These are phyloP conservation scores for Vireo griseus DNA, from an alignment of 2,797 vertebrate species.

Conservation along the genomic window DNA sequence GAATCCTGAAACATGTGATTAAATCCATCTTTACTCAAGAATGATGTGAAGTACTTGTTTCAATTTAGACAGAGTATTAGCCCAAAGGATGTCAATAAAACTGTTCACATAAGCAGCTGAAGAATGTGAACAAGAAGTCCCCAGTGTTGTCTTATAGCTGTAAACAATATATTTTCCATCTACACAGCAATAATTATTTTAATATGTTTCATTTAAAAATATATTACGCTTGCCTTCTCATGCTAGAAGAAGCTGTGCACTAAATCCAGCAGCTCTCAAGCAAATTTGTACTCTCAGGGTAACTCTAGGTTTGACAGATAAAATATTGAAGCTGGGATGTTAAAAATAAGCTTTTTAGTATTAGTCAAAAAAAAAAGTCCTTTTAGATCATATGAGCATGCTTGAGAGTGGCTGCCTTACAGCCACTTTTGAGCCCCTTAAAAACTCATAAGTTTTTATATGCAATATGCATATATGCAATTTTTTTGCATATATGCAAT, in stretches of 20 bases:
- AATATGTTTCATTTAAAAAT: not conserved
- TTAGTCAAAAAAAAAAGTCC: not conserved
- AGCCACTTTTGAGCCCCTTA: not conserved
- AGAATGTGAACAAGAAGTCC: not conserved
- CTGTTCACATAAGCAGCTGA: not conserved
- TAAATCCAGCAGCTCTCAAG: not conserved
- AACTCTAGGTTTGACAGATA: not conserved
- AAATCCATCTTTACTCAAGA: not conserved
- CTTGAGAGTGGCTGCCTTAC: not conserved
- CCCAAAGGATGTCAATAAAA: not conserved
- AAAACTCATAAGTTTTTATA: not conserved
- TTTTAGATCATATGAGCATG: not conserved
- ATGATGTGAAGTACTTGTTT: not conserved
- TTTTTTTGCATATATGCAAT: not conserved
- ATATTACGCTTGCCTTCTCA: not conserved
- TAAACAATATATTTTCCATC: not conserved
- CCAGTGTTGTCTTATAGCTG: not conserved
- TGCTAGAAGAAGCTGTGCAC: not conserved
- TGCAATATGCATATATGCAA: not conserved
- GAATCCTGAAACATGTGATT: not conserved
- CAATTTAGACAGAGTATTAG: not conserved
- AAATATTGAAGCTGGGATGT: not conserved
- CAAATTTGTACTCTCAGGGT: not conserved
- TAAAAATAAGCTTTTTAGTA: not conserved
- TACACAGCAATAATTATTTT: not conserved